These are phyloP conservation scores for Neolamprologus tretocephalus DNA, from an alignment of 2,113 vertebrate genomes.

Conservation along the genomic window DNA sequence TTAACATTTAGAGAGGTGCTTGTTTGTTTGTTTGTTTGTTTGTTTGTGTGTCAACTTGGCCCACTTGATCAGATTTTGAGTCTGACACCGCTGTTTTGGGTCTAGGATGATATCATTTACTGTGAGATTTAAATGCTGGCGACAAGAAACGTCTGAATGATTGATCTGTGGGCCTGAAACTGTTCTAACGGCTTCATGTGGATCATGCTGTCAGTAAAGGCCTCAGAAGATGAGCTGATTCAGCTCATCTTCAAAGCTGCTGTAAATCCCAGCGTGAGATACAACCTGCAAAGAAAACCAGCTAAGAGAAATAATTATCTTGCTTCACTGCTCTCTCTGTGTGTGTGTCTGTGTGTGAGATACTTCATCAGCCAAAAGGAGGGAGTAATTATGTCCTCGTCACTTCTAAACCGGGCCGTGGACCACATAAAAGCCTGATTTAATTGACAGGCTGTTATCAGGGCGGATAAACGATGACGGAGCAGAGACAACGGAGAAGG, in stretches of 20 bases:
- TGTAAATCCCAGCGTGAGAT: not conserved
- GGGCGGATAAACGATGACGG: not conserved
- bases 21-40: not conserved
- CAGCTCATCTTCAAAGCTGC: not conserved
- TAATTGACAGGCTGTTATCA: slow-evolving; percentile 17
- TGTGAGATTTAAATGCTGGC: not conserved
- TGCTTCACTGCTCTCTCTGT: not conserved
- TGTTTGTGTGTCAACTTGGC: not conserved
- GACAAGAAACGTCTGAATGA: not conserved
- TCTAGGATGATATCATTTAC: not conserved
- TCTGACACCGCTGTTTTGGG: not conserved
- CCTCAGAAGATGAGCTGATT: not conserved
- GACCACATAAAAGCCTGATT: not conserved
- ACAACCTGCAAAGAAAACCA: not conserved
- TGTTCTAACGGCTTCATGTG: not conserved
- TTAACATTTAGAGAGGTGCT: not conserved
- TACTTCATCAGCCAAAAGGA: not conserved
- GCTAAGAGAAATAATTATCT: not conserved
- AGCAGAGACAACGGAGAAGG: not conserved
- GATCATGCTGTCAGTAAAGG: not conserved
- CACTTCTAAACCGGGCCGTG: not conserved
- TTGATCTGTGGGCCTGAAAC: not conserved
- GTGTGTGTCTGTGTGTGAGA: not conserved
- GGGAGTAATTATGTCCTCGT: not conserved
- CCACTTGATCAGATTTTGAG: not conserved